Conservation (phyloP, 1,140 invertebrate genomes). For the Cotesia vestalis region DNA sequence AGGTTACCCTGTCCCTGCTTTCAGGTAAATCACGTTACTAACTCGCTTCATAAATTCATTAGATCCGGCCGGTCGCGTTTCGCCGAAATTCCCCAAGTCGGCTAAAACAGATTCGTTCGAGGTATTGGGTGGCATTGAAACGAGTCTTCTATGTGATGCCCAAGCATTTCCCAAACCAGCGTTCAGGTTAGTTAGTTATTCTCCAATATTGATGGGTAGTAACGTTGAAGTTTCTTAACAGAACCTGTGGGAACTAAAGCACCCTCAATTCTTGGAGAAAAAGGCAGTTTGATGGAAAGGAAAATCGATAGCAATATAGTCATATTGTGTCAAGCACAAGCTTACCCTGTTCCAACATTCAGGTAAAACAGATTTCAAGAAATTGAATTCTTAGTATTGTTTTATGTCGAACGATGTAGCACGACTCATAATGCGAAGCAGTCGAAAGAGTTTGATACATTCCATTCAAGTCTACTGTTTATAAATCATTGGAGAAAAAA, state of each 20-base stretch:
- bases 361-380: constrained; percentile 61
- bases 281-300: constrained; percentile 64
- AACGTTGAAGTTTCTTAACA: constrained; percentile 45
- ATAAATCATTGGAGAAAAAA: no score
- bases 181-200: constrained; percentile 32
- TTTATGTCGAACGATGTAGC: background rate
- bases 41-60: constrained; percentile 7
- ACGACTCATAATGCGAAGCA: background rate
- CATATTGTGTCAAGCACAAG: constrained; percentile 78
- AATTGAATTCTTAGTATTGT: background rate
- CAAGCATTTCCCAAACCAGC: constrained; percentile 63
- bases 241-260: constrained; percentile 79
- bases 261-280: constrained; percentile 73
- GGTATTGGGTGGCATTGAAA: constrained; percentile 31
- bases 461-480: no score
- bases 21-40: constrained; percentile 70
- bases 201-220: background rate
- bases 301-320: constrained; percentile 64
- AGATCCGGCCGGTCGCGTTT: constrained; percentile 72
- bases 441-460: no score
- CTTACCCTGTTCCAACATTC: constrained; percentile 74
- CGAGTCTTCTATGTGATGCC: constrained; percentile 72
- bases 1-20: constrained; percentile 75
- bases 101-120: constrained; percentile 55
- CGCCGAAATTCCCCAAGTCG: constrained; percentile 67